These are phyloP conservation scores for Hypotaenidia okinawae DNA, from an alignment of 2,797 vertebrate species.

Conservation along the genomic window DNA sequence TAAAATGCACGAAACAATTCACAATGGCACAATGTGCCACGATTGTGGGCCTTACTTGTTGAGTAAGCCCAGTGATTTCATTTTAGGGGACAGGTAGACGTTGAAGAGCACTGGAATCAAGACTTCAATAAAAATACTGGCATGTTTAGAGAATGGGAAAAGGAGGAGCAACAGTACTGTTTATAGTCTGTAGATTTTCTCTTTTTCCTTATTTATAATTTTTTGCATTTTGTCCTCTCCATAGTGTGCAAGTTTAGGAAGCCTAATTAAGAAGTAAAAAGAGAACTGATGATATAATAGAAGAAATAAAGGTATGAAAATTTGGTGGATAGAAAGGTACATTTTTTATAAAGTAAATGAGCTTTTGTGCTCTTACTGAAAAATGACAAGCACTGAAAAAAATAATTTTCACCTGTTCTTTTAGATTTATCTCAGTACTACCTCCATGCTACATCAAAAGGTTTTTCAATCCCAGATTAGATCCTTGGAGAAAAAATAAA, in stretches of 20 bases:
- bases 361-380: not conserved
- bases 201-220: not conserved
- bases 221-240: not conserved
- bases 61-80: not conserved
- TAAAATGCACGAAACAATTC: not conserved
- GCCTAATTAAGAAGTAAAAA: not conserved
- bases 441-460: not conserved
- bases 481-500: not conserved
- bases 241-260: not conserved
- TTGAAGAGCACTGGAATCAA: not conserved
- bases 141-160: not conserved
- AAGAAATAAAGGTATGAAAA: not conserved
- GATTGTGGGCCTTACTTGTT: not conserved
- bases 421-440: not conserved
- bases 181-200: not conserved
- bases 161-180: rapidly evolving
- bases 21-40: not conserved
- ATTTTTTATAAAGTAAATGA: not conserved
- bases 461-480: not conserved
- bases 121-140: not conserved
- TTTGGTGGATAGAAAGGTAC: not conserved
- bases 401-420: not conserved
- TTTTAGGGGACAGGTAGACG: not conserved
- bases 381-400: not conserved
- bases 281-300: not conserved